Conservation (phyloP, 30 jellyfish, hydroid and myxozoan species). For the Aurelia sp. region DNA sequence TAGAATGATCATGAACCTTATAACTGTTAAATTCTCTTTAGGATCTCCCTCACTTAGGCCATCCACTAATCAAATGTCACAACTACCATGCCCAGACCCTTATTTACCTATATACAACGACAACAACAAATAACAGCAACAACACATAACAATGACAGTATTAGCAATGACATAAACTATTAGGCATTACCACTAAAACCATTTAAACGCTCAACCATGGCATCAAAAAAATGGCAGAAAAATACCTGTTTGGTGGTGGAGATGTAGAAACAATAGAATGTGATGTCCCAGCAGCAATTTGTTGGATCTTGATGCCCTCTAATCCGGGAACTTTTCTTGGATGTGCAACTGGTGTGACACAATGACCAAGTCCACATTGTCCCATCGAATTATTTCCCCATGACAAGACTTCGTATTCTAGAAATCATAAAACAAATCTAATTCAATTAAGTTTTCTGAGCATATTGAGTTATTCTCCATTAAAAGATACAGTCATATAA, state of each 20-base stretch:
- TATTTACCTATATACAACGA: too few relatives aligned
- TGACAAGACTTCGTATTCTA: conserved; percentile 80
- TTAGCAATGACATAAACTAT: too few relatives aligned
- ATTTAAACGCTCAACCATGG: too few relatives aligned
- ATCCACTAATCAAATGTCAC: too few relatives aligned
- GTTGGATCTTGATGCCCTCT: conserved; percentile 82
- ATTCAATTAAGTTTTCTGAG: neutral
- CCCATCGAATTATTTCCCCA: conserved; percentile 99
- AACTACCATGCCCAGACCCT: too few relatives aligned
- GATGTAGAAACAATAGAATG: conserved; percentile 94
- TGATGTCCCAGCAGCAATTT: conserved; percentile 94
- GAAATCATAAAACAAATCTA: neutral
- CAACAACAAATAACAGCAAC: too few relatives aligned
- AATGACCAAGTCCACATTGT: conserved; percentile 97
- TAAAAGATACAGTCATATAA: neutral
- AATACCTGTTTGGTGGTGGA: conserved; percentile 86
- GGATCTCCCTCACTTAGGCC: too few relatives aligned
- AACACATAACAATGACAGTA: too few relatives aligned
- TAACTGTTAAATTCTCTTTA: too few relatives aligned
- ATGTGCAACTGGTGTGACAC: conserved; percentile 89
- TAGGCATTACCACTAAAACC: too few relatives aligned
- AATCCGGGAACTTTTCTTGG: conserved; percentile 85
- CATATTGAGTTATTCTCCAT: neutral
- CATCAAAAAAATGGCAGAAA: neutral
- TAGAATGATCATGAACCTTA: too few relatives aligned